Conservation (phyloP, 1,140 invertebrate genomes). For the Pissodes strobi region DNA sequence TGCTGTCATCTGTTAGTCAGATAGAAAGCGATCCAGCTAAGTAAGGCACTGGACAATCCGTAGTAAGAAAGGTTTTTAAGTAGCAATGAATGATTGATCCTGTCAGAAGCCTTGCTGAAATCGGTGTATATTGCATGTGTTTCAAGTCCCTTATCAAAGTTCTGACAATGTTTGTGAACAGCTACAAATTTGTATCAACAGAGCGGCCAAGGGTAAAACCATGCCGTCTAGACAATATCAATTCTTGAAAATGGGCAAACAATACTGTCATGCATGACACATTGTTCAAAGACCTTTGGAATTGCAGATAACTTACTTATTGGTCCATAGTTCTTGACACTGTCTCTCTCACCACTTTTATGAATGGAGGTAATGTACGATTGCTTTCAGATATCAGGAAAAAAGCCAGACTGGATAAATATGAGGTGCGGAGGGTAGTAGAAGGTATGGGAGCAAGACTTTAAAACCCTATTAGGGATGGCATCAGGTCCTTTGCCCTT, state of each 20-base stretch:
- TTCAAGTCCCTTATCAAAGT: no score
- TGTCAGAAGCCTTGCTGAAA: no score
- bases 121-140: no score
- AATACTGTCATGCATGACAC: neutral
- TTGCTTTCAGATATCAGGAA: neutral
- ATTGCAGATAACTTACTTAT: no score
- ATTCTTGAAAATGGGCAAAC: neutral
- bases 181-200: no score
- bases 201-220: no score
- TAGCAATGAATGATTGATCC: neutral
- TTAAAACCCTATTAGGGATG: neutral
- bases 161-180: no score
- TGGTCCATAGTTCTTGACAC: no score
- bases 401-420: neutral
- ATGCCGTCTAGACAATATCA: no score
- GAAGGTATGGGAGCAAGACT: neutral
- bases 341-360: neutral
- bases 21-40: neutral
- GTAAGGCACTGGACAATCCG: neutral
- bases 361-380: neutral
- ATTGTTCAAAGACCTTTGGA: no score
- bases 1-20: no score
- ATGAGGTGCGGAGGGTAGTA: no score
- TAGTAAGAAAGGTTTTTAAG: neutral
- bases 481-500: neutral